These are phyloP conservation scores for Theodoxus fluviatilis DNA, from an alignment of 2,888 invertebrate genomes.

Conservation along the genomic window DNA sequence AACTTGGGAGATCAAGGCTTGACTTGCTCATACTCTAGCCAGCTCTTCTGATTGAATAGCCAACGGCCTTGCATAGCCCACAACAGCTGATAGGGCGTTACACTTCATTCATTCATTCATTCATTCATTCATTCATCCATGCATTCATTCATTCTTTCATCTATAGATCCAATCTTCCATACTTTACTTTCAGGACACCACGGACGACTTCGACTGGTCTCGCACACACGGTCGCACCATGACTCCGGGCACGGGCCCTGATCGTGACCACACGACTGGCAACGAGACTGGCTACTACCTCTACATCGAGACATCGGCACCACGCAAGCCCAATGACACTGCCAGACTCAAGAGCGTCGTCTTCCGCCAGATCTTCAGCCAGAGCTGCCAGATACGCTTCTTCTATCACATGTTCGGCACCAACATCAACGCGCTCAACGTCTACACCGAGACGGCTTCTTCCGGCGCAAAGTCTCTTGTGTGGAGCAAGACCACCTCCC, in stretches of 20 bases:
- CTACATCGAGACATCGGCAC: constrained; percentile 50
- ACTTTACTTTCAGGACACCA: no score
- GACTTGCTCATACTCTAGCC: no score
- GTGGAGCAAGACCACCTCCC: constrained; percentile 43
- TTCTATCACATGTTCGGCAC: constrained; percentile 58
- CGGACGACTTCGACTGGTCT: constrained; percentile 58
- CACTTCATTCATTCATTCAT: no score
- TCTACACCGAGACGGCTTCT: constrained; percentile 48
- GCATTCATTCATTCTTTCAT: no score
- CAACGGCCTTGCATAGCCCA: no score
- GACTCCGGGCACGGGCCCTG: constrained; percentile 53
- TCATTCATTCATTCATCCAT: no score
- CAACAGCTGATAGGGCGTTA: no score
- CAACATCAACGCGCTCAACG: constrained; percentile 48
- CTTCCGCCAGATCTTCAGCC: constrained; percentile 39
- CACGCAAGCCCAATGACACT: constrained; percentile 40
- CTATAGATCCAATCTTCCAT: no score
- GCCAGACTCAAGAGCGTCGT: constrained; percentile 51
- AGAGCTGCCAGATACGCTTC: constrained; percentile 49
- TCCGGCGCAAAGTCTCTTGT: constrained; percentile 38
- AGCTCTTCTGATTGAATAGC: no score
- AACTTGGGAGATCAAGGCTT: no score
- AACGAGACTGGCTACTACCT: constrained; percentile 55
- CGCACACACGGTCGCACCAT: constrained; percentile 45
- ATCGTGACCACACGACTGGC: constrained; percentile 50